Evolutionary conservation across 2,888 invertebrate genomes (phyloP).

Genomic region (Sisyra terminalis): DNA sequence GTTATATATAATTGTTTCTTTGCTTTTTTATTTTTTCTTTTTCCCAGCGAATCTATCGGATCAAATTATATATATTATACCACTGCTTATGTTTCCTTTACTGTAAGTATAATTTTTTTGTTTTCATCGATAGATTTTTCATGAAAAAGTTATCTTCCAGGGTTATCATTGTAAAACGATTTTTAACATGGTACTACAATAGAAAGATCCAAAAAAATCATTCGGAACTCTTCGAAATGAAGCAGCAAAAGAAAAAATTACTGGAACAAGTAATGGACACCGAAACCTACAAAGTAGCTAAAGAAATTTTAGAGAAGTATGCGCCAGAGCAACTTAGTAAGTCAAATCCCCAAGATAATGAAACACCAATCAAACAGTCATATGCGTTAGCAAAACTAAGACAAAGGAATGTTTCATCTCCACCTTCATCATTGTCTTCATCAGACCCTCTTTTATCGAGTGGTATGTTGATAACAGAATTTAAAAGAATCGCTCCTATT

Average conservation of each 20-base stretch:
- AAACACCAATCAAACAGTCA: too few species aligned
- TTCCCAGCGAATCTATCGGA: constrained; percentile 60
- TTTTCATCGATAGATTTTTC: constrained; percentile 4
- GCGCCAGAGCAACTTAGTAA: constrained; percentile 42
- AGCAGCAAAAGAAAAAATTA: constrained; percentile 71
- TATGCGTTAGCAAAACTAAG: too few species aligned
- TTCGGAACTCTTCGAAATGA: constrained; percentile 48
- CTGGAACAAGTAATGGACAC: constrained; percentile 94
- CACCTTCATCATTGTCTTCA: too few species aligned
- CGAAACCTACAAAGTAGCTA: constrained; percentile 91
- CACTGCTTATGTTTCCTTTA: constrained; percentile 63
- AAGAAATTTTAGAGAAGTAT: constrained; percentile 74
- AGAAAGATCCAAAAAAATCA: constrained; percentile 66
- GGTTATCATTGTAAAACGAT: constrained; percentile 57
- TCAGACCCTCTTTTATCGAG: too few species aligned
- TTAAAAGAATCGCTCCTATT: too few species aligned
- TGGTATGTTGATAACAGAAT: too few species aligned
- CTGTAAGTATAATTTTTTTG: constrained; percentile 44
- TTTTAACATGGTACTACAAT: constrained; percentile 79
- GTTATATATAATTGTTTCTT: constrained; percentile 50
- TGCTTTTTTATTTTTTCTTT: constrained; percentile 64
- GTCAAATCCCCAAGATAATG: constrained; percentile 12
- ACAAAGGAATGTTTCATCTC: too few species aligned
- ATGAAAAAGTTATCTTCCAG: constrained; percentile 31
- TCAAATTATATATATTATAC: constrained; percentile 57